Percentiles rank a stretch among this genome's conserved stretches.
Conservation (phyloP, 1,140 invertebrate species). For the Plodia interpunctella region DNA sequence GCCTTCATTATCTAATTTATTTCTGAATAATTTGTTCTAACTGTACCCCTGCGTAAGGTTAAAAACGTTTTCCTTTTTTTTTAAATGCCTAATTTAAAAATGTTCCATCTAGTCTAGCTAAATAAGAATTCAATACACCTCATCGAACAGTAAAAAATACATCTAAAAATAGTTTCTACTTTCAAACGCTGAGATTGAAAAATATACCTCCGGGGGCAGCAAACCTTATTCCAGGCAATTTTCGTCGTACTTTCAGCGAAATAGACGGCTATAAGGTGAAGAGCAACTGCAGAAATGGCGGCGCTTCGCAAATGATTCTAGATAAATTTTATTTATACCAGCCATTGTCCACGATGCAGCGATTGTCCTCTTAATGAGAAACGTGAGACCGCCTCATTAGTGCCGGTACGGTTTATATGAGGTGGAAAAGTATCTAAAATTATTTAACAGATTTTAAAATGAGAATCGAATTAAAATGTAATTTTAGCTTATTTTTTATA, state of each 20-base stretch:
- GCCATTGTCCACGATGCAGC: slow-evolving; percentile 4
- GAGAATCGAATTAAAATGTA: not conserved
- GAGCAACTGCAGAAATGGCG: slow-evolving; percentile 11
- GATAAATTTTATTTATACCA: slow-evolving; percentile 11
- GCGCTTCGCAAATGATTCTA: slow-evolving; percentile 12
- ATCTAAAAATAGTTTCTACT: no score
- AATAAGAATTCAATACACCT: no score
- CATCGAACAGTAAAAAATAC: no score
- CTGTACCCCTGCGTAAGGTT: no score
- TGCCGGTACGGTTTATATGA: slow-evolving; percentile 1
- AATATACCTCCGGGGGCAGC: slow-evolving; percentile 11
- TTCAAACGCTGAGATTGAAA: slow-evolving; percentile 16
- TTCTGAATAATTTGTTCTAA: no score
- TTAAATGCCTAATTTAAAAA: no score
- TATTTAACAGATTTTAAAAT: not conserved
- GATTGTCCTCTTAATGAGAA: slow-evolving; percentile 20
- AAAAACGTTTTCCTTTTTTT: no score
- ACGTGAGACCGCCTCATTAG: slow-evolving; percentile 19
- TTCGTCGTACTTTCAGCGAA: slow-evolving; percentile 25
- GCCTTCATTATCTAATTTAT: no score
- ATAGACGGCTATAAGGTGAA: slow-evolving; percentile 14
- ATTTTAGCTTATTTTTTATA: no score
- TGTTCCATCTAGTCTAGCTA: no score
- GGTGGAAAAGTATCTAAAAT: slow-evolving; percentile 1
- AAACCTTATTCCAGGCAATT: slow-evolving; percentile 20